A percentile compares a stretch with the other conserved stretches of the same genome.
phyloP scores from a whole-genome alignment of 2,888 invertebrate species.

The Anodontia alba region DNA sequence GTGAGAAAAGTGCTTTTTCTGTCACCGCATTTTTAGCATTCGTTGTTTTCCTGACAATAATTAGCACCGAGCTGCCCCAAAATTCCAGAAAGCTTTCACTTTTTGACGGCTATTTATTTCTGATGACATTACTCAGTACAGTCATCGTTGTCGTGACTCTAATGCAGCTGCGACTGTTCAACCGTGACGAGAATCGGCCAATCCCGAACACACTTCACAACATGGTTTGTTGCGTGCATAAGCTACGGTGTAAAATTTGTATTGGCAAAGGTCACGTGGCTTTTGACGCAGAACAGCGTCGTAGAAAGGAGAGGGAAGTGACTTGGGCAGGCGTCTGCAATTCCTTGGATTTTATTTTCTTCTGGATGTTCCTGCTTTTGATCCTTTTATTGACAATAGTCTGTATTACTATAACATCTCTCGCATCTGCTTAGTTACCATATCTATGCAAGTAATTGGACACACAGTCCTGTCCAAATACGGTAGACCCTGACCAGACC shows the following conservation, averaged over 20 bases:
- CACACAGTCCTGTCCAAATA: too few species aligned
- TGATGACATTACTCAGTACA: conserved; percentile 53
- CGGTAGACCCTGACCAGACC: too few species aligned
- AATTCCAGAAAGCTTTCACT: conserved; percentile 56
- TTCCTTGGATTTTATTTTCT: conserved; percentile 50
- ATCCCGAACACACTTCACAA: conserved; percentile 22
- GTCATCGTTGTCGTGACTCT: conserved; percentile 52
- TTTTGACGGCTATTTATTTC: conserved; percentile 57
- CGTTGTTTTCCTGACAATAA: conserved; percentile 66
- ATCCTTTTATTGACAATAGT: conserved; percentile 35
- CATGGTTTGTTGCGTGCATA: conserved; percentile 24
- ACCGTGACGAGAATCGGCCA: conserved; percentile 37
- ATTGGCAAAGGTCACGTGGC: conserved; percentile 40
- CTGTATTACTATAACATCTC: conserved; percentile 18
- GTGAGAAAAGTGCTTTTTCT: conserved; percentile 62
- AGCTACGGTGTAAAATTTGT: conserved; percentile 22
- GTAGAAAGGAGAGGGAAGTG: conserved; percentile 27
- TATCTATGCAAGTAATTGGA: too few species aligned
- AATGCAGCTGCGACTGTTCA: conserved; percentile 49
- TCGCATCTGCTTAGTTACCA: too few species aligned
- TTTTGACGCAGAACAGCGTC: conserved; percentile 25
- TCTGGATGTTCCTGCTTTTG: conserved; percentile 45
- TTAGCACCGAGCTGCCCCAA: conserved; percentile 57
- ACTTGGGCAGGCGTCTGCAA: conserved; percentile 48
- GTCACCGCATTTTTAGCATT: conserved; percentile 66